Base-by-base conservation (phyloP, 64 coral and sea anemone species). In the Pachyseris speciosa region DNA sequence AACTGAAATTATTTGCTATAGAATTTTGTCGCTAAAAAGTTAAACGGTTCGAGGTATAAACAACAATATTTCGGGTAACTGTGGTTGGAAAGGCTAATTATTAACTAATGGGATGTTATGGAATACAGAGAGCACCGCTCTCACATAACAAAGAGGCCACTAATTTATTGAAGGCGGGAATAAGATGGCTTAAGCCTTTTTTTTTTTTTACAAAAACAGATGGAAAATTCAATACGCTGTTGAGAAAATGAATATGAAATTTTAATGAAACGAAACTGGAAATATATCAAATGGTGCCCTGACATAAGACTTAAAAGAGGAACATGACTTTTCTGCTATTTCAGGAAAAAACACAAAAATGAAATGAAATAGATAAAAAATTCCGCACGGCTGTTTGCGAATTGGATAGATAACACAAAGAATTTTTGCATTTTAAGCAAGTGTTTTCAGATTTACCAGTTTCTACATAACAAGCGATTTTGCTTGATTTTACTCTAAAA, bases 201-300 rank as follows among this genome's bases (percentile, higher is more conserved):
- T 76, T 45, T 45, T 45, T 11, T 11, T 6, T 6, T 45, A 45
- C 0, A 48, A 40, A 81, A 63, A 24, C 51, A 63, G 19, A 81
- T 61, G 33, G 19, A 81, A 61, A 39, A 81, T 57, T 79, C 75
- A 37, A 79, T 79, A 79, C 16, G 32, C 48, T 17, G 4, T 19
- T n/a, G n/a, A n/a, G 71, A 74, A 74, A 47, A 28, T 48, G 1
- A 72, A 74, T 74, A 47, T 45, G 27, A 36, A 57, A 52, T 28
- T 76, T 50, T 76, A 73, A 79, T 58, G 19, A 57, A 57, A 57
- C 37, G 26, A 57, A 31, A 53, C 6, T 36, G 38, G 37, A 38
- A 36, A 32, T 36, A 20, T 20, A n/a, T 26, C 16, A 22, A 79
- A 79, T 20, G 31, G 29, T 37, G 7, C 75, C 34, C 67, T 38